Percentiles rank a stretch among this genome's conserved stretches.
These are phyloP conservation scores for Agrochola lota DNA, from an alignment of 2,888 invertebrate species.

Conservation along the genomic window DNA sequence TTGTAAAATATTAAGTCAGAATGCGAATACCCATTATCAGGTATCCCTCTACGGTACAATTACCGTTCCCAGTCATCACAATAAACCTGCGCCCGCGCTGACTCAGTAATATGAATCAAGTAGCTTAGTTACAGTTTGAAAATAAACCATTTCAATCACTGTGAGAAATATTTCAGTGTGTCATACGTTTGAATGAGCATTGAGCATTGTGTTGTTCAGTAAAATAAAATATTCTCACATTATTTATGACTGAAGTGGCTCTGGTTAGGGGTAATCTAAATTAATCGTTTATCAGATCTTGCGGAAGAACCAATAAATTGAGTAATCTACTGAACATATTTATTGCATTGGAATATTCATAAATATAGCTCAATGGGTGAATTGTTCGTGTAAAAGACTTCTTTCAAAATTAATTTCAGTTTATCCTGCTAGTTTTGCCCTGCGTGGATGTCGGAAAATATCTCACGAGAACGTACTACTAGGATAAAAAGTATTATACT, in stretches of 20 bases:
- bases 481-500: background rate
- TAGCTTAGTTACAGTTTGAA: slow-evolving; percentile 14
- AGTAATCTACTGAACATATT: background rate
- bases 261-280: slow-evolving; percentile 39
- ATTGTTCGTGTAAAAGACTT: background rate
- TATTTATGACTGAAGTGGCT: slow-evolving; percentile 20
- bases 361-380: background rate
- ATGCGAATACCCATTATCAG: slow-evolving; percentile 1
- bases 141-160: slow-evolving; percentile 29
- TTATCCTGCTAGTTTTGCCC: background rate
- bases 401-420: background rate
- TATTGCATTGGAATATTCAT: slow-evolving; percentile 1
- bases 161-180: slow-evolving; percentile 23
- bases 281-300: slow-evolving; percentile 30
- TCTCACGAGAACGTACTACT: too few species aligned
- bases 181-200: slow-evolving; percentile 34
- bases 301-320: slow-evolving; percentile 21
- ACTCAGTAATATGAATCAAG: slow-evolving; percentile 42
- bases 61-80: slow-evolving; percentile 19
- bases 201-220: background rate
- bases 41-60: slow-evolving; percentile 13
- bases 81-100: slow-evolving; percentile 2
- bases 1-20: background rate
- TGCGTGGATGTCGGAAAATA: background rate
- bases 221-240: slow-evolving; percentile 24